These are phyloP conservation scores for Entomobrya multifasciata DNA, from an alignment of 2,888 invertebrate genomes.

Conservation along the genomic window DNA sequence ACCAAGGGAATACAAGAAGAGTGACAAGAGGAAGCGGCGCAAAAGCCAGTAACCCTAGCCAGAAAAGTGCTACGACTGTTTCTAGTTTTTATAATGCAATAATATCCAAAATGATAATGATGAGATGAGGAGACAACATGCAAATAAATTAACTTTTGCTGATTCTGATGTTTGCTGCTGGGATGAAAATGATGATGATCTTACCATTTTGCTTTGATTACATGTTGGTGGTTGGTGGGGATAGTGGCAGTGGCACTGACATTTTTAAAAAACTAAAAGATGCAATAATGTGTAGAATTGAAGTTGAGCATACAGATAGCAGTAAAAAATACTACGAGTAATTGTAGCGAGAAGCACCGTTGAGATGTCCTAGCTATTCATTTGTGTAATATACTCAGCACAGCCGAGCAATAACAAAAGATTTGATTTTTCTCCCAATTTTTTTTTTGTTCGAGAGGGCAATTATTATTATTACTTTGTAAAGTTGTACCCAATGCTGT, in stretches of 20 bases:
- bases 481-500: slow-evolving; percentile 1
- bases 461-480: slow-evolving; percentile 29
- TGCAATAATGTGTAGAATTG: slow-evolving; percentile 32
- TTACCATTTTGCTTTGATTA: slow-evolving; percentile 37
- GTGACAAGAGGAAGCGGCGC: slow-evolving; percentile 25
- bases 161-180: slow-evolving; percentile 38
- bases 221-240: slow-evolving; percentile 36
- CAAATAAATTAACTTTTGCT: slow-evolving; percentile 70
- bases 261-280: slow-evolving; percentile 6
- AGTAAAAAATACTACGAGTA: slow-evolving; percentile 11
- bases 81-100: not conserved
- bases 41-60: slow-evolving; percentile 65
- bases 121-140: slow-evolving; percentile 46
- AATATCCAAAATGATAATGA: slow-evolving; percentile 6
- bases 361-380: slow-evolving; percentile 28
- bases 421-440: slow-evolving; percentile 68
- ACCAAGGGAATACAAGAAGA: slow-evolving; percentile 16
- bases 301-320: not conserved
- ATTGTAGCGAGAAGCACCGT: slow-evolving; percentile 55
- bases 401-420: slow-evolving; percentile 53
- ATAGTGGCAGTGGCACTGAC: slow-evolving; percentile 16
- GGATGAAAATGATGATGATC: slow-evolving; percentile 49
- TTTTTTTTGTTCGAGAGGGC: slow-evolving; percentile 40
- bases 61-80: not conserved
- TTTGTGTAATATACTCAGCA: slow-evolving; percentile 48